Percentiles rank a stretch among this genome's conserved stretches.
These are phyloP conservation scores for Dasyornis broadbenti DNA, from an alignment of 2,113 vertebrate species.

Conservation along the genomic window DNA sequence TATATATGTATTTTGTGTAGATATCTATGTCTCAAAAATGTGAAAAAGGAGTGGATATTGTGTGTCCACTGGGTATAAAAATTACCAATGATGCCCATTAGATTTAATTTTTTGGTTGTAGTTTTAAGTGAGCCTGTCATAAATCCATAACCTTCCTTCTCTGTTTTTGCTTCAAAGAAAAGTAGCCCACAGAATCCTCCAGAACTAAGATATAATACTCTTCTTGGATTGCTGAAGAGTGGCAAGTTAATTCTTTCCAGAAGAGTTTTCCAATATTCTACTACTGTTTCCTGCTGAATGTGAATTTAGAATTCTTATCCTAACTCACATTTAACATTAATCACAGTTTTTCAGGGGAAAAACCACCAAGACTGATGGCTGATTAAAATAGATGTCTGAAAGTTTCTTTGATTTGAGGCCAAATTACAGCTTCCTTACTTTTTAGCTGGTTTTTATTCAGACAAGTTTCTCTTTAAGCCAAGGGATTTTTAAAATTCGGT, in stretches of 20 bases:
- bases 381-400: not conserved
- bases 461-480: not conserved
- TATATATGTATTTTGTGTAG: not conserved
- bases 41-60: not conserved
- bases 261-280: not conserved
- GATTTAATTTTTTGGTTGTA: not conserved
- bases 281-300: not conserved
- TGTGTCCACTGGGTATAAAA: not conserved
- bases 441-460: not conserved
- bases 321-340: not conserved
- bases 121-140: not conserved
- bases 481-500: not conserved
- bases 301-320: not conserved
- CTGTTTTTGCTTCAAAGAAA: not conserved
- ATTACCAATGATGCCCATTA: not conserved
- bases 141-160: not conserved
- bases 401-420: not conserved
- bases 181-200: not conserved
- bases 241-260: not conserved
- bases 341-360: constrained; percentile 6
- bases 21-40: not conserved
- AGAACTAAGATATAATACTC: not conserved
- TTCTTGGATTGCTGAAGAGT: not conserved
- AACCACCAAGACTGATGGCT: not conserved
- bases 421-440: not conserved